Evolutionary conservation across 2,113 vertebrate genomes (phyloP).

Genomic region (Haemorhous mexicanus): DNA sequence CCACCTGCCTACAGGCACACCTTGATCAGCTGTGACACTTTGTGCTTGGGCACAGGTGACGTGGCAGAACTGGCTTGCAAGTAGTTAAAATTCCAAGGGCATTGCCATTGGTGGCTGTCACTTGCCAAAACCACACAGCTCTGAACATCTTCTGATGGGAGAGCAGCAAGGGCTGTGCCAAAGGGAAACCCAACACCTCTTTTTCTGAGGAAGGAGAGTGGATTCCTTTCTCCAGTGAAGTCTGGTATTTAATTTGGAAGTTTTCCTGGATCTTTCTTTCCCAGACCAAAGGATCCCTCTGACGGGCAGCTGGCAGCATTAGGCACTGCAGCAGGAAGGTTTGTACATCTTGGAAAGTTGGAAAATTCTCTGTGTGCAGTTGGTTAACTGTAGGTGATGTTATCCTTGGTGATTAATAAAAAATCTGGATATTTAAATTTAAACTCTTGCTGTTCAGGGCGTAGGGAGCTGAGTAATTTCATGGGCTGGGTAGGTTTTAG

Average conservation of each 20-base stretch:
- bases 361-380: not conserved
- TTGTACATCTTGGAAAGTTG: not conserved
- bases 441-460: not conserved
- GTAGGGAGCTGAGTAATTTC: not conserved
- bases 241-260: not conserved
- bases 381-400: not conserved
- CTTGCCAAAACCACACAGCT: not conserved
- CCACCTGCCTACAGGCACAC: not conserved
- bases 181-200: not conserved
- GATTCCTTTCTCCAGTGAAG: not conserved
- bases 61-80: not conserved
- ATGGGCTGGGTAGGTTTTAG: not conserved
- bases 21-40: not conserved
- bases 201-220: not conserved
- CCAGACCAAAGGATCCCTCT: not conserved
- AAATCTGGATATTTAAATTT: not conserved
- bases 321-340: not conserved
- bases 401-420: not conserved
- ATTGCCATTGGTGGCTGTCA: not conserved
- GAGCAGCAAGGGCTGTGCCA: not conserved
- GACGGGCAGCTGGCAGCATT: not conserved
- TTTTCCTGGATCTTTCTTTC: not conserved
- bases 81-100: not conserved
- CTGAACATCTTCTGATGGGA: not conserved
- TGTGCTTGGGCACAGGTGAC: not conserved